These are phyloP conservation scores for Cyprinella venusta DNA, from an alignment of 2,797 vertebrate species.

Conservation along the genomic window DNA sequence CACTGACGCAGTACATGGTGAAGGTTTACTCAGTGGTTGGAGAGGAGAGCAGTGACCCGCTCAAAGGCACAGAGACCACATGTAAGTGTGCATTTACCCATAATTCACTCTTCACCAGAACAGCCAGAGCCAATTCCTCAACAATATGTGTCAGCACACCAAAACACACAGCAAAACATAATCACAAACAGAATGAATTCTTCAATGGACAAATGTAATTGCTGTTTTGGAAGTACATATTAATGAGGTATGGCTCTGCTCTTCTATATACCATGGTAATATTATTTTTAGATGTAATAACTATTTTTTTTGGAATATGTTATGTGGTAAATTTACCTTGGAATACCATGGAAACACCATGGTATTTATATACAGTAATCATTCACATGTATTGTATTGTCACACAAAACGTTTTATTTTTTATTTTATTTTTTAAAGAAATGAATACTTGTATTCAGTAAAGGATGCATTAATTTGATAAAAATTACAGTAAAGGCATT, in stretches of 20 bases:
- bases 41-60: constrained; percentile 92
- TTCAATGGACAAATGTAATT: not conserved
- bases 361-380: not conserved
- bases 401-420: too few species aligned
- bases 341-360: not conserved
- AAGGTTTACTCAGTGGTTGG: constrained; percentile 90
- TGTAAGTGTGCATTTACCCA: constrained; percentile 79
- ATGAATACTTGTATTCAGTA: not conserved
- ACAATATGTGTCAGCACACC: not conserved
- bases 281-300: not conserved
- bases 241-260: not conserved
- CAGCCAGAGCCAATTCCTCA: constrained; percentile 40
- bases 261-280: not conserved
- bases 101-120: constrained; percentile 9
- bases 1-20: constrained; percentile 90
- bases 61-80: constrained; percentile 90
- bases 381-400: not conserved
- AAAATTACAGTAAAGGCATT: not conserved
- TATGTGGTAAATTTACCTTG: not conserved
- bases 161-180: not conserved
- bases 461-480: not conserved
- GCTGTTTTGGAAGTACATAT: not conserved
- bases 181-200: not conserved
- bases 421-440: not conserved
- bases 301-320: not conserved